phyloP scores from a whole-genome alignment of 2,797 vertebrate species.

The Chanos chanos region DNA sequence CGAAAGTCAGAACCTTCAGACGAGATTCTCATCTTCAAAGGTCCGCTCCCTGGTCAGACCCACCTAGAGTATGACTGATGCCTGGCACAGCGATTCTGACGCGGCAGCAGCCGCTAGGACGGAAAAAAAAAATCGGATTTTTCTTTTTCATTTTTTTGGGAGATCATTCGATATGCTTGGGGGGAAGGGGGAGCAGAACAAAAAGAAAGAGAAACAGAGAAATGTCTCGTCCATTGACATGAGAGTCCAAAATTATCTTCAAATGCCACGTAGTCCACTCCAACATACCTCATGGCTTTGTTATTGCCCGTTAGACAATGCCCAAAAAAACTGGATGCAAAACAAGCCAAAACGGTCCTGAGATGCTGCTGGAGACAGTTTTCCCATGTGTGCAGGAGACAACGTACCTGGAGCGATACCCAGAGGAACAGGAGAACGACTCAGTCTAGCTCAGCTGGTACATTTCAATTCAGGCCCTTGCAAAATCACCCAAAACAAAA shows the following conservation, averaged over 20 bases:
- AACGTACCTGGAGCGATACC: slow-evolving; percentile 29
- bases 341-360: slow-evolving; percentile 8
- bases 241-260: no score
- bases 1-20: slow-evolving; percentile 52
- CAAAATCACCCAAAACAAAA: slow-evolving; percentile 22
- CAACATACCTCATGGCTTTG: no score
- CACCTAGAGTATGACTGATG: slow-evolving; percentile 39
- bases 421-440: slow-evolving; percentile 16
- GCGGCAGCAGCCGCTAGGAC: slow-evolving; percentile 22
- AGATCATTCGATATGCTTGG: slow-evolving; percentile 43
- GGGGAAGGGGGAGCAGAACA: slow-evolving; percentile 1
- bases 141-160: no score
- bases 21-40: slow-evolving; percentile 30
- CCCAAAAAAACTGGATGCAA: no score
- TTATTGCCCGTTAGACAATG: no score
- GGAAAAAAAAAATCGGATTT: slow-evolving; percentile 15
- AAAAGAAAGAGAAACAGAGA: no score
- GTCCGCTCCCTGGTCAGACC: slow-evolving; percentile 15
- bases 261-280: no score
- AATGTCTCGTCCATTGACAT: no score
- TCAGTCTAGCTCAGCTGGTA: slow-evolving; percentile 10
- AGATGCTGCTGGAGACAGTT: slow-evolving; percentile 5
- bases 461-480: slow-evolving; percentile 31
- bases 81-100: slow-evolving; percentile 40
- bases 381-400: slow-evolving; percentile 16